Base-by-base conservation (phyloP, 2,888 invertebrate genomes). In the Diplazon laetatorius region DNA sequence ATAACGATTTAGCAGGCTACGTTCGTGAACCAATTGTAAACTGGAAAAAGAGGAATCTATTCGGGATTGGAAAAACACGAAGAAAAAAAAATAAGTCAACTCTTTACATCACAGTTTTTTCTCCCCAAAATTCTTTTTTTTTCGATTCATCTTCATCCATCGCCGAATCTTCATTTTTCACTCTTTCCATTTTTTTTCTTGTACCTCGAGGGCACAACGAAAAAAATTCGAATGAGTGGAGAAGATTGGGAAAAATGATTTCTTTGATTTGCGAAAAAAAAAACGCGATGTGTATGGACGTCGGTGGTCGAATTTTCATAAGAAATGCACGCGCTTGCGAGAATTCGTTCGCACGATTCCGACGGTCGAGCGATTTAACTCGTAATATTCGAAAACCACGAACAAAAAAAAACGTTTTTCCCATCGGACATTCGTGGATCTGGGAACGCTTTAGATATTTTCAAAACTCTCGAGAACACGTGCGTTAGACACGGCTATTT, bases 401-500 rank as follows among this genome's bases (percentile, higher is more conserved):
- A 52, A n/a, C n/a, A 30, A 6, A 2, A 20, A 39, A 59, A 39
- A 35, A 37, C 59, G 20, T 59, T 20, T 5, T 59, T 55, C 37
- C 20, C 12, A 37, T 55, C 55, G 10, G 30, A 59, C 30, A 37
- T 3, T 57, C 14, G 39, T 59, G 16, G 39, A 35, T 37, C 37
- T 6, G 20, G 59, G 3, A 59, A 5, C 18, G 20, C 59, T 37
- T 6, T 37, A 59, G 6, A 59, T 39, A 18, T 18, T 18, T 18
- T 18, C 30, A 30, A 12, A 39, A 12, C 1, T 39, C 59, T 55
- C 55, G 55, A 55, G 35, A 37, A 9, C 12, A 16, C 16, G 57
- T 65, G 20, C n/a, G 20, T 50, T 39, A 14, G 42, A 25, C 42
- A 25, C 20, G 25, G 9, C n/a, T 52, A 66, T 52, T 66, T 66